Evolutionary conservation across 2,888 invertebrate genomes (phyloP).

Genomic region (Drosophila macrospina): DNA sequence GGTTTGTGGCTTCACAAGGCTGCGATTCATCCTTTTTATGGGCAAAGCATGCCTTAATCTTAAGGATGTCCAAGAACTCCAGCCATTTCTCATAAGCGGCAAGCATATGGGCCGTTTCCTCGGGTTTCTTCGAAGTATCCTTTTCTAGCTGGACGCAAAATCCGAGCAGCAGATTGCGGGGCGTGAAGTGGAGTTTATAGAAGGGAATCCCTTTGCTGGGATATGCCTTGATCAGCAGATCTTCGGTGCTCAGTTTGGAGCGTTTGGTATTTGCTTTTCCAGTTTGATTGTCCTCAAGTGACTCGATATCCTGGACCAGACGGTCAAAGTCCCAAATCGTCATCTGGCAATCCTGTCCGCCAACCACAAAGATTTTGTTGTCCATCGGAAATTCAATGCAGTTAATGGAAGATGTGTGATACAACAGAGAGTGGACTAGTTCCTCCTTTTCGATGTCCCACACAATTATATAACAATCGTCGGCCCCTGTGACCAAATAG

Average conservation of each 20-base stretch:
- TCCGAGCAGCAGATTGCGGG: constrained; percentile 52
- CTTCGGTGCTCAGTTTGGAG: neutral
- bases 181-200: constrained; percentile 34
- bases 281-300: neutral
- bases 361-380: constrained; percentile 52
- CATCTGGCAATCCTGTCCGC: constrained; percentile 50
- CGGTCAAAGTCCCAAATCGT: constrained; percentile 60
- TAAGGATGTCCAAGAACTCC: constrained; percentile 33
- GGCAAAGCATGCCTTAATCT: constrained; percentile 22
- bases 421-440: constrained; percentile 30
- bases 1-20: neutral
- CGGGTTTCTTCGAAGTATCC: neutral
- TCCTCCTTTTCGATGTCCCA: constrained; percentile 55
- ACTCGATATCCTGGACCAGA: constrained; percentile 24
- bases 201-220: constrained; percentile 39
- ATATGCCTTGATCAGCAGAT: constrained; percentile 40
- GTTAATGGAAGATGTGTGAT: constrained; percentile 44
- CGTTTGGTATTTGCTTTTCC: neutral
- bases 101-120: fast-evolving
- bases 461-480: constrained; percentile 49
- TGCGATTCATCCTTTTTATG: neutral
- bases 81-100: constrained; percentile 35
- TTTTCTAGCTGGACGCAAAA: constrained; percentile 29
- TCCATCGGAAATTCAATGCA: constrained; percentile 51
- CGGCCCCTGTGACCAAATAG: constrained; percentile 53